Evolutionary conservation across 1,140 invertebrate species (phyloP).

Genomic region (Zophobas morio): DNA sequence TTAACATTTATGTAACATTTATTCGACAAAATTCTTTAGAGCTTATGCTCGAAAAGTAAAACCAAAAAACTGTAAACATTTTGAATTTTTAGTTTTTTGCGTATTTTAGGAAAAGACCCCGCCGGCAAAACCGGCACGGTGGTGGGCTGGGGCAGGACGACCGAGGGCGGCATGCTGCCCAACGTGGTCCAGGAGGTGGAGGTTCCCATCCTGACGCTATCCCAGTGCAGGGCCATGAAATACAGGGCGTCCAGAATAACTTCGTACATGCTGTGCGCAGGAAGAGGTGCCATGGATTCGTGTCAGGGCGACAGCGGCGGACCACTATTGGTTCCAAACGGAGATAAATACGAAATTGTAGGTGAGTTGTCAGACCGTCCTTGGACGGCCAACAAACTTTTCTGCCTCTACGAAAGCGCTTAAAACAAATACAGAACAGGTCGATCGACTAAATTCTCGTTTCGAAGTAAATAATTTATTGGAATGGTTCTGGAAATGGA

Average conservation of each 20-base stretch:
- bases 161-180: constrained; percentile 85
- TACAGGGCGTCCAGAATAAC: constrained; percentile 86
- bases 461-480: constrained; percentile 4
- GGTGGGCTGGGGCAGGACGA: constrained; percentile 88
- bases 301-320: constrained; percentile 91
- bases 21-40: too few species aligned
- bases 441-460: constrained; percentile 9
- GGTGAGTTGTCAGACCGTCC: constrained; percentile 70
- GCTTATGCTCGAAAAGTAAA: too few species aligned
- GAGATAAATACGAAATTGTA: constrained; percentile 81
- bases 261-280: constrained; percentile 85
- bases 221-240: constrained; percentile 85
- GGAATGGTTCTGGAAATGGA: not conserved
- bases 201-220: constrained; percentile 85
- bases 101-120: constrained; percentile 72
- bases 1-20: too few species aligned
- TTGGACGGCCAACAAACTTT: constrained; percentile 8
- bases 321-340: constrained; percentile 80
- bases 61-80: too few species aligned
- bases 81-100: too few species aligned
- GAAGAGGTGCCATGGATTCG: constrained; percentile 84
- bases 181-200: constrained; percentile 86
- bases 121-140: constrained; percentile 82
- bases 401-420: too few species aligned
- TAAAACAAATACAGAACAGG: constrained; percentile 10